Evolutionary conservation across 2,797 vertebrate species (phyloP).

Genomic region (Heteromormyrus szaboi): DNA sequence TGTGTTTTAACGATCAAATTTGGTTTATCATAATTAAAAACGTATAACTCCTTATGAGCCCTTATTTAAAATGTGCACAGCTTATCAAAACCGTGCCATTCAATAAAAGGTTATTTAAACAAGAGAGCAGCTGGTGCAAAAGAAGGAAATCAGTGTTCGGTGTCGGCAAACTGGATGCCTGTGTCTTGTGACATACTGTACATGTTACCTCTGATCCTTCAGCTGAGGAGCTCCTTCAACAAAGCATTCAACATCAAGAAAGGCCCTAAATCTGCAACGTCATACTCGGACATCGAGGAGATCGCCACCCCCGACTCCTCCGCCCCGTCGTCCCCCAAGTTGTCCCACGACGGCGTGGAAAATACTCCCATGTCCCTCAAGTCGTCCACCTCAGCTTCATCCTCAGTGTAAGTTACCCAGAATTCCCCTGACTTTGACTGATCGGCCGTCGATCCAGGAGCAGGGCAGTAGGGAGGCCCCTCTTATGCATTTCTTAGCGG

Average conservation of each 20-base stretch:
- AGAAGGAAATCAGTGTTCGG: background rate
- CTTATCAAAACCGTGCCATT: background rate
- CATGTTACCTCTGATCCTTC: slow-evolving; percentile 1
- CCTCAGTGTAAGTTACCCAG: slow-evolving; percentile 59
- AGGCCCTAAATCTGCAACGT: slow-evolving; percentile 77
- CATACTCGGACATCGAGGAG: slow-evolving; percentile 95
- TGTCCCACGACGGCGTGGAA: slow-evolving; percentile 66
- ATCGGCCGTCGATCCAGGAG: background rate
- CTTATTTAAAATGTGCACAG: background rate
- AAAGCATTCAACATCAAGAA: slow-evolving; percentile 97
- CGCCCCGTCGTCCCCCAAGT: slow-evolving; percentile 87
- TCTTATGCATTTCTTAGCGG: background rate
- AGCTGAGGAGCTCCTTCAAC: slow-evolving; percentile 98
- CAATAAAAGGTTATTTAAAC: background rate
- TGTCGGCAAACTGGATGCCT: background rate
- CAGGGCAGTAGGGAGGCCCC: background rate
- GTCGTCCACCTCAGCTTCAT: slow-evolving; percentile 67
- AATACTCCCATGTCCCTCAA: slow-evolving; percentile 58
- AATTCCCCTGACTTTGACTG: background rate
- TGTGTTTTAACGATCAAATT: background rate
- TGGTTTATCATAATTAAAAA: background rate
- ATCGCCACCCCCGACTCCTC: slow-evolving; percentile 93
- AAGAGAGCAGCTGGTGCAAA: background rate
- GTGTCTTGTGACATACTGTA: background rate
- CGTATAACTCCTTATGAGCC: background rate